Evolutionary conservation across 2,113 vertebrate species (phyloP).

Genomic region (Noturus placidus): DNA sequence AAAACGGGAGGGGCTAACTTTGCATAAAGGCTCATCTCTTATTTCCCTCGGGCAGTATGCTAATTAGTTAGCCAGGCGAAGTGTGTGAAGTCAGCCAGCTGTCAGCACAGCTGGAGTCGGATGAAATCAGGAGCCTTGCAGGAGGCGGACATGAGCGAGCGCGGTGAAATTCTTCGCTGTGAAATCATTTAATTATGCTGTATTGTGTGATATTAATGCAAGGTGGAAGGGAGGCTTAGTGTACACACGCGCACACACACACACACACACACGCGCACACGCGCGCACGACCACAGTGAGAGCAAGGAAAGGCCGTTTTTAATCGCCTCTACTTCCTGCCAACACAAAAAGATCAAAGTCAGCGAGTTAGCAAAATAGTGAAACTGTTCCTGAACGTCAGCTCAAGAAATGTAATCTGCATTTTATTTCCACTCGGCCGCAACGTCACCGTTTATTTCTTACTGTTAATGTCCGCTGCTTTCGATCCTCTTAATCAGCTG

Average conservation of each 20-base stretch:
- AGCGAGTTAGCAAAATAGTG: background rate
- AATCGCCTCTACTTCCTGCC: slow-evolving; percentile 40
- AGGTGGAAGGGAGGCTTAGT: background rate
- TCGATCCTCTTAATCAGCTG: background rate
- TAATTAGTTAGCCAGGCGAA: slow-evolving; percentile 6
- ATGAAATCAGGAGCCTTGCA: background rate
- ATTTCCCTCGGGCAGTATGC: background rate
- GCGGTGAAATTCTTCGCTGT: background rate
- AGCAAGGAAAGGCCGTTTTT: slow-evolving; percentile 41
- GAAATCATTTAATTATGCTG: slow-evolving; percentile 1
- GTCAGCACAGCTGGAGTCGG: slow-evolving; percentile 20
- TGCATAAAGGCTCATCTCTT: background rate
- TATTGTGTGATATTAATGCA: background rate
- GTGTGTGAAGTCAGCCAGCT: slow-evolving; percentile 13
- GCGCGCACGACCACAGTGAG: slow-evolving; percentile 11
- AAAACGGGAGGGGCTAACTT: background rate
- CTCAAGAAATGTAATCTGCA: background rate
- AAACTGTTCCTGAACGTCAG: background rate
- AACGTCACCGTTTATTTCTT: background rate
- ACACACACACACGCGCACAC: background rate
- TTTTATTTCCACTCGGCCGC: background rate
- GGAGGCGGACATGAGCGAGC: background rate
- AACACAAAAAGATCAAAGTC: slow-evolving; percentile 13
- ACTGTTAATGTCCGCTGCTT: background rate
- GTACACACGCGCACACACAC: background rate